phyloP scores from a whole-genome alignment of 2,113 vertebrate genomes.

The Cochlearius cochlearius region DNA sequence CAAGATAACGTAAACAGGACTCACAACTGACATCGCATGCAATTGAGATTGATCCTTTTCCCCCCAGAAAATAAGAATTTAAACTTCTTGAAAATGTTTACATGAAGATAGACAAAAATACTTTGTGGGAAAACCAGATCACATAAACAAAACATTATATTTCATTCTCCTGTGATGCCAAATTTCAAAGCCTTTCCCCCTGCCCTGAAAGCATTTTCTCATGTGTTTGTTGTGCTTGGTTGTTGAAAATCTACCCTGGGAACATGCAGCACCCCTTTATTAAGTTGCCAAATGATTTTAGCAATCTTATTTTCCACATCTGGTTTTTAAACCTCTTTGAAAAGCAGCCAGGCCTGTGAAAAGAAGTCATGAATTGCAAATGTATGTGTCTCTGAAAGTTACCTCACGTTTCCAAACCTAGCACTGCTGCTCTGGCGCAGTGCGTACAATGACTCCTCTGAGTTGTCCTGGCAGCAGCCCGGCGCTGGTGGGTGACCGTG shows the following conservation, averaged over 20 bases:
- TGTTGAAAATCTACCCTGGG: slow-evolving; percentile 24
- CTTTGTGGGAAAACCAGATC: not conserved
- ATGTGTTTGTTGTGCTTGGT: not conserved
- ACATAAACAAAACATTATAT: not conserved
- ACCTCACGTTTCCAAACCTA: not conserved
- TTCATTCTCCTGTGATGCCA: not conserved
- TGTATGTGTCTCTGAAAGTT: not conserved
- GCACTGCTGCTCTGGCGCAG: not conserved
- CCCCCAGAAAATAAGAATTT: not conserved
- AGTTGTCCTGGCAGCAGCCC: not conserved
- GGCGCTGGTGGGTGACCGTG: not conserved
- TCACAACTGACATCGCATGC: not conserved
- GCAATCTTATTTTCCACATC: slow-evolving; percentile 56
- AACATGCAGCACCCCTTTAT: slow-evolving; percentile 41
- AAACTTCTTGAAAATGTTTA: not conserved
- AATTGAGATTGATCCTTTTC: not conserved
- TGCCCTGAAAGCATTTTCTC: slow-evolving; percentile 32
- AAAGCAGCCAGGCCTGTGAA: slow-evolving; percentile 18
- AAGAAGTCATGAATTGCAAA: slow-evolving; percentile 49
- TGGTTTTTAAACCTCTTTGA: slow-evolving; percentile 58
- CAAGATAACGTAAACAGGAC: not conserved
- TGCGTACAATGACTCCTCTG: not conserved
- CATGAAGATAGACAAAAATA: not conserved
- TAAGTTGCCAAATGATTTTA: slow-evolving; percentile 54
- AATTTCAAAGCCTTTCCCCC: not conserved